Evolutionary conservation across 2,888 invertebrate species (phyloP), one percentile per base, ranked within the genome.

Genomic region (Eledona agricola): DNA sequence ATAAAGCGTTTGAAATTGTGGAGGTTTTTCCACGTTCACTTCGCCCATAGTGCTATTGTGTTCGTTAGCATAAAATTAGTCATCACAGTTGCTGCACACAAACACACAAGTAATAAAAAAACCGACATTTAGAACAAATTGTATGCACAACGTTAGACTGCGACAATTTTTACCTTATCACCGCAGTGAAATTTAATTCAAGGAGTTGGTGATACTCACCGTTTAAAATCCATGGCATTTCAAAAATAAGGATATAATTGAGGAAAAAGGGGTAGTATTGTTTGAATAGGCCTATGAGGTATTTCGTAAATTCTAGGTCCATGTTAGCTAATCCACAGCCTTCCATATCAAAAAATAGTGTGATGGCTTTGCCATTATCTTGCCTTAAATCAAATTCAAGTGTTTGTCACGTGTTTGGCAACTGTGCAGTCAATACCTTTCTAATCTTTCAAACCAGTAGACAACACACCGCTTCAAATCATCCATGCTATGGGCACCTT

Each of bases 211-310:
- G 46, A 35, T 19, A 62, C 79, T 79, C 78, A 89, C 89, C 87
- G 67, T 88, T 93, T 52, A 96, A 76, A 1, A 96, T 85, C 96
- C 96, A 96, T 0, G 96, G 93, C 90, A 96, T 91, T 72, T 96
- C 94, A 73, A 83, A 93, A 42, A 96, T 88, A 19, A 96, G 78
- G 60, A 96, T 93, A 70, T 93, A 92, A 67, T 93, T 95, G 55
- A 93, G 76, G 68, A 89, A 87, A 72, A 84, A 84, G 0, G 96
- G 96, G 76, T 95, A 96, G 71, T 95, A 94, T 10, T 82, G 79
- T 73, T 95, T 94, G 71, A 96, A 92, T 11, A 93, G 81, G 11
- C 84, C 85, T 59, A 96, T 93, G 55, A 96, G 79, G 69, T 90
- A 93, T 71, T 89, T 91, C 0, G 90, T 90, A 50, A 95, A 83